phyloP scores from a whole-genome alignment of 2,113 vertebrate genomes.

The Neogobius melanostomus region DNA sequence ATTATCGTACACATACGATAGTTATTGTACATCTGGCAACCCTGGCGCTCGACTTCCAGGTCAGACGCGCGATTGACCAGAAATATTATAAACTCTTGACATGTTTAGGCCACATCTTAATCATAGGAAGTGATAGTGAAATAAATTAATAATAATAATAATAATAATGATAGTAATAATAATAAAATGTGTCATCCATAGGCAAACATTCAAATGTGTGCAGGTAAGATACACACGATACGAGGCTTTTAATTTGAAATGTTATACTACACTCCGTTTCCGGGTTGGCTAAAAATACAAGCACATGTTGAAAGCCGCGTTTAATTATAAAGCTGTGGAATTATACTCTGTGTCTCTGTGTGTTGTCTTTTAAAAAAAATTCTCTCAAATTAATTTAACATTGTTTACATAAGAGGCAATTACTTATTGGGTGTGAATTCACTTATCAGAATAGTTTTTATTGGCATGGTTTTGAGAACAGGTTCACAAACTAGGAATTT shows the following conservation, averaged over 20 bases:
- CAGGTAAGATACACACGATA: background rate
- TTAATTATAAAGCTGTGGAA: too few species aligned
- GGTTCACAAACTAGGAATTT: too few species aligned
- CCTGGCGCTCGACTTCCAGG: background rate
- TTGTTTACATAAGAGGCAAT: too few species aligned
- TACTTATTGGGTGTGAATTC: too few species aligned
- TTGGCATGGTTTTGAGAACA: too few species aligned
- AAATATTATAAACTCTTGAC: background rate
- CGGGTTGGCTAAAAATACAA: conserved; percentile 19
- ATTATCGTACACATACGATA: too few species aligned
- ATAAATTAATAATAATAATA: background rate
- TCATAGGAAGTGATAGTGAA: background rate
- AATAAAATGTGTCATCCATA: background rate
- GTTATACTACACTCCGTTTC: conserved; percentile 4
- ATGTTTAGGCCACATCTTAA: background rate
- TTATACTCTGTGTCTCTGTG: too few species aligned
- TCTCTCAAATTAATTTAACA: too few species aligned
- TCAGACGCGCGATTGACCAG: background rate
- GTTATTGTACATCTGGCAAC: too few species aligned
- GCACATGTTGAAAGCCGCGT: background rate
- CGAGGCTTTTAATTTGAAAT: conserved; percentile 31
- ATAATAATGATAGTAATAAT: too few species aligned
- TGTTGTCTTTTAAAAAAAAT: too few species aligned
- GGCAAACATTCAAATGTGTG: background rate
- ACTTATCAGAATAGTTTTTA: too few species aligned